Conservation (phyloP, 2,113 vertebrate species). For the Condylura cristata region DNA sequence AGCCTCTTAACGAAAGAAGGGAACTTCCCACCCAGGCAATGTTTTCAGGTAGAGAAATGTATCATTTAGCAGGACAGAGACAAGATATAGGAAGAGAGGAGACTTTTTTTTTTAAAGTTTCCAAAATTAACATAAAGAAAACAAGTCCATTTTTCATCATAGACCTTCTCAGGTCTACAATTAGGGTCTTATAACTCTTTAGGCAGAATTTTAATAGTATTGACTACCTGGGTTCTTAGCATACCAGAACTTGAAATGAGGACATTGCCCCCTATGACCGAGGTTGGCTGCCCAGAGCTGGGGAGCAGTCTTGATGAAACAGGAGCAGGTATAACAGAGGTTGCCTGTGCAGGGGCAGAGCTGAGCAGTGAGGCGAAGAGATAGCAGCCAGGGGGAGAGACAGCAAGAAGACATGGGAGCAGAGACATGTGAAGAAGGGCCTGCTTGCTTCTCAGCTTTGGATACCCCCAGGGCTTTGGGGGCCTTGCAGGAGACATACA, state of each 20-base stretch:
- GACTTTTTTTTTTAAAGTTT: conserved; percentile 9
- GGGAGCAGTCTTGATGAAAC: background rate
- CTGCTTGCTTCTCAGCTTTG: too few relatives aligned
- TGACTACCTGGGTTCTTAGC: background rate
- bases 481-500: too few relatives aligned
- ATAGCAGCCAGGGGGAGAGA: too few relatives aligned
- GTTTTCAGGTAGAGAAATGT: conserved; percentile 35
- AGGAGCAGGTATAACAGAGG: background rate
- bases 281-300: background rate
- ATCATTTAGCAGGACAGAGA: conserved; percentile 36
- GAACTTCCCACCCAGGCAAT: conserved; percentile 19
- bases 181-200: background rate
- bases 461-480: too few relatives aligned
- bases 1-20: background rate
- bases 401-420: too few relatives aligned
- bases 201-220: background rate
- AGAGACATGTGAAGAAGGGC: too few relatives aligned
- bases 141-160: background rate
- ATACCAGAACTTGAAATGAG: background rate
- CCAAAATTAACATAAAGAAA: conserved; percentile 51
- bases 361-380: too few relatives aligned
- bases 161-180: conserved; percentile 23
- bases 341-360: too few relatives aligned
- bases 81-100: conserved; percentile 13
- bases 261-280: background rate